Conservation (phyloP, 2,797 vertebrate genomes). For the Lagothrix lagotricha region DNA sequence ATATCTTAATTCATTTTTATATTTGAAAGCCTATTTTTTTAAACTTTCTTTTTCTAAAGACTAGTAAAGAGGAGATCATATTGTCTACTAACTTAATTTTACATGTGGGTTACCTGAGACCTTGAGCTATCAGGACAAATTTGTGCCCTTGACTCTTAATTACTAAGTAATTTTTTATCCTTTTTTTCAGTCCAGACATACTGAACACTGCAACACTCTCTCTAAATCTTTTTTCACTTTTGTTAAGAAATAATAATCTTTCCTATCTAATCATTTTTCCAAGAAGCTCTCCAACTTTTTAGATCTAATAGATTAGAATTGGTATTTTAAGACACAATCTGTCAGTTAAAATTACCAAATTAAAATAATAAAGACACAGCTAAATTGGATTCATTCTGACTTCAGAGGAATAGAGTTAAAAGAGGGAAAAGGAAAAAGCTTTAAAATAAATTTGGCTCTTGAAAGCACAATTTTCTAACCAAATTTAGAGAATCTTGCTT, state of each 20-base stretch:
- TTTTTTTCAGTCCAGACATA: background rate
- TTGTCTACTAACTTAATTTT: background rate
- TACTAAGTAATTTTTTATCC: background rate
- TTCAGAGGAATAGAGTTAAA: constrained; percentile 62
- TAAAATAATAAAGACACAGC: constrained; percentile 62
- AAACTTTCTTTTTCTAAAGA: background rate
- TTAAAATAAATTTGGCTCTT: constrained; percentile 64
- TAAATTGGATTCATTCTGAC: constrained; percentile 69
- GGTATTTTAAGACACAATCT: constrained; percentile 49
- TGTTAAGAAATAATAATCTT: background rate
- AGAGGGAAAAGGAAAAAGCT: constrained; percentile 3
- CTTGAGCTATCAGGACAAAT: background rate
- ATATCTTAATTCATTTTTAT: constrained; percentile 2
- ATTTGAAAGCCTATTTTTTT: background rate
- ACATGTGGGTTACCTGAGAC: background rate
- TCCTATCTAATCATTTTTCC: constrained; percentile 3
- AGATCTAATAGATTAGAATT: constrained; percentile 36
- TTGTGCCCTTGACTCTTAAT: background rate
- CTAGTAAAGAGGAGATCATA: background rate
- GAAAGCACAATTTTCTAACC: constrained; percentile 55
- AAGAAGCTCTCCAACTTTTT: constrained; percentile 1
- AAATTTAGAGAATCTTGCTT: constrained; percentile 73
- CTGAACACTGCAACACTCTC: background rate
- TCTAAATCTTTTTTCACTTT: background rate
- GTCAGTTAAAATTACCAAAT: constrained; percentile 66